A percentile compares a stretch with the other conserved stretches of the same genome.
phyloP scores from a whole-genome alignment of 2,888 invertebrate species.

The Pandemis cinnamomeana region DNA sequence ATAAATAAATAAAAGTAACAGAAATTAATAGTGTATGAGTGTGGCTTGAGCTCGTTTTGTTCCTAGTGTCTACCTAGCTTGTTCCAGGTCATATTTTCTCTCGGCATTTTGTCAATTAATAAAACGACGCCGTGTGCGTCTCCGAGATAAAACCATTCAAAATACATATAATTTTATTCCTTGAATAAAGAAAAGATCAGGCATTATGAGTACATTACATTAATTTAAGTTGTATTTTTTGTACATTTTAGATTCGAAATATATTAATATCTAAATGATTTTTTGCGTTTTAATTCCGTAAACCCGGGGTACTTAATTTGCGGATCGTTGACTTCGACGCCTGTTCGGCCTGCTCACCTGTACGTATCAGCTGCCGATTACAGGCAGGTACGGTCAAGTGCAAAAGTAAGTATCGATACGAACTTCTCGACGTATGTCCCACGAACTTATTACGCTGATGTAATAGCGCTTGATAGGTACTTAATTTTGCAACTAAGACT shows the following conservation, averaged over 20 bases:
- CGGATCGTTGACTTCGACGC: too few relatives aligned
- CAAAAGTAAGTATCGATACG: too few relatives aligned
- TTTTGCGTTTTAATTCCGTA: slow-evolving; percentile 52
- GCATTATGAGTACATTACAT: slow-evolving; percentile 86
- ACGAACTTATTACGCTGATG: too few relatives aligned
- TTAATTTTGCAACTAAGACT: too few relatives aligned
- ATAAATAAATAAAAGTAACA: slow-evolving; percentile 55
- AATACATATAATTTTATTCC: slow-evolving; percentile 61
- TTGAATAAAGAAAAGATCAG: slow-evolving; percentile 70
- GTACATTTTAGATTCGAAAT: slow-evolving; percentile 91
- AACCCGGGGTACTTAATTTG: too few relatives aligned
- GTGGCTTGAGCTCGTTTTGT: slow-evolving; percentile 70
- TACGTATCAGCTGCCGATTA: too few relatives aligned
- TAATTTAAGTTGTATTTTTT: slow-evolving; percentile 89
- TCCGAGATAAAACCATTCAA: slow-evolving; percentile 66
- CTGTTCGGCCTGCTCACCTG: too few relatives aligned
- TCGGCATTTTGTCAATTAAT: slow-evolving; percentile 78
- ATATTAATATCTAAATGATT: slow-evolving; percentile 86
- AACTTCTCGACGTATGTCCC: too few relatives aligned
- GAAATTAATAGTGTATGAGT: slow-evolving; percentile 58
- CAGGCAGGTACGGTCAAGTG: too few relatives aligned
- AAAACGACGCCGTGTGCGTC: slow-evolving; percentile 63
- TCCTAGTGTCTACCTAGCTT: slow-evolving; percentile 70
- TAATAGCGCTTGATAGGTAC: too few relatives aligned
- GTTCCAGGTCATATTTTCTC: slow-evolving; percentile 66